Evolutionary conservation across 2,888 invertebrate genomes (phyloP), one percentile per base, ranked within the genome.

Genomic region (Actias luna): DNA sequence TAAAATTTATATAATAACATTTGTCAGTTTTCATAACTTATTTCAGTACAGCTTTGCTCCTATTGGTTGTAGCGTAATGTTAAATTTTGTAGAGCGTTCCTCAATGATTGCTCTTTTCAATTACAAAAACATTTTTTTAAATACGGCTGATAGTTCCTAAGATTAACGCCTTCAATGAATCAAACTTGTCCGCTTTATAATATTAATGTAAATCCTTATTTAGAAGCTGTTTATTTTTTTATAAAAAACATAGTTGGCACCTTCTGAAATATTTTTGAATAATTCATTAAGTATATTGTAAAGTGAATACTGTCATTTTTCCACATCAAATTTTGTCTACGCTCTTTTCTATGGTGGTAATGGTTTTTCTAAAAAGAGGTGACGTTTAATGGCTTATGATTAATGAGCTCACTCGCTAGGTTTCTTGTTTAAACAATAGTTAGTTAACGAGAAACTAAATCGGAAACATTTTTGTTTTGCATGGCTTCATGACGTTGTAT

Each of bases 401-500:
- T 83, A 84, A 87, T 84, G 86, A 76, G 75, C 69, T 71, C 70
- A 78, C 80, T 83, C 81, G 82, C 83, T 83, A 82, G 75, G 76
- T 82, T 80, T 82, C 79, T 85, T 85, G 85, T 84, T 84, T 81
- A 78, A 79, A 83, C 83, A 83, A 87, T 84, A 84, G 87, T 87
- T 85, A 88, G 79, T 82, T 79, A 75, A 73, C 74, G 71, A 72
- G 72, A 71, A 79, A 78, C 79, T 84, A 76, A 84, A 83, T 83
- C 82, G 77, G 75, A 73, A 78, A 78, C 72, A 85, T 83, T 87
- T 88, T 87, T 85, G 81, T 80, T 57, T 62, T 62, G 67, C 65
- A 62, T 65, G 63, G 67, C 63, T 64, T 65, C 69, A 69, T 71
- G 68, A 67, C 73, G 63, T 68, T 73, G 76, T 72, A 77, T 77